phyloP scores from a whole-genome alignment of 2,113 vertebrate genomes.

The Silurus glanis region DNA sequence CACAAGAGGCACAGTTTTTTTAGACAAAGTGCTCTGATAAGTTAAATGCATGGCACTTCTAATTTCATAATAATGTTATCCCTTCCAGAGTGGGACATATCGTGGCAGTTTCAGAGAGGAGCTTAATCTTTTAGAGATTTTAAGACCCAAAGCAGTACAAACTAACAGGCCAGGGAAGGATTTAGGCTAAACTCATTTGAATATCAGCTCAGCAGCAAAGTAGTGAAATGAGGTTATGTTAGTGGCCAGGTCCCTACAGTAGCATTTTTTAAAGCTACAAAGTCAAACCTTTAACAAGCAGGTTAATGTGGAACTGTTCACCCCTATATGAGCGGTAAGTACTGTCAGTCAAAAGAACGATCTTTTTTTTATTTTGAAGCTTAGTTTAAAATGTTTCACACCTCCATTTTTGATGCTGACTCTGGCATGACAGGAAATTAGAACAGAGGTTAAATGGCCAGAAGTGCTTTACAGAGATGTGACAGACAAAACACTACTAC shows the following conservation, averaged over 20 bases:
- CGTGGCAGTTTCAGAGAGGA: not conserved
- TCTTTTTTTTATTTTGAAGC: constrained; percentile 34
- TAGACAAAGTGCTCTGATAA: not conserved
- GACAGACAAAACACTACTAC: constrained; percentile 6
- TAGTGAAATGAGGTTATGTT: constrained; percentile 34
- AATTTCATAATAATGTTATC: constrained; percentile 23
- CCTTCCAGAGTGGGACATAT: constrained; percentile 11
- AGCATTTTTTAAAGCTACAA: constrained; percentile 21
- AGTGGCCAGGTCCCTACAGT: constrained; percentile 7
- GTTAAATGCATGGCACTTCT: constrained; percentile 15
- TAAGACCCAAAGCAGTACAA: constrained; percentile 32
- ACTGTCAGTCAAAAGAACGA: not conserved
- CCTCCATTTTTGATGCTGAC: constrained; percentile 7
- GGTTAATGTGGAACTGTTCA: not conserved
- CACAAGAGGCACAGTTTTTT: not conserved
- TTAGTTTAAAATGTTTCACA: constrained; percentile 11
- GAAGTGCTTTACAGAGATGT: not conserved
- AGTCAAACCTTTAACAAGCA: constrained; percentile 6
- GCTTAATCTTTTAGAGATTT: constrained; percentile 42
- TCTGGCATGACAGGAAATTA: constrained; percentile 17
- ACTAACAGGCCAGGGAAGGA: constrained; percentile 30
- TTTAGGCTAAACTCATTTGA: constrained; percentile 41
- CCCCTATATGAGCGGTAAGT: not conserved
- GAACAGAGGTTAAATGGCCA: not conserved
- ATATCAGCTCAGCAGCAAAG: constrained; percentile 29